Conservation (phyloP, 1,140 invertebrate species). For the Lamellibrachia luymesi region DNA sequence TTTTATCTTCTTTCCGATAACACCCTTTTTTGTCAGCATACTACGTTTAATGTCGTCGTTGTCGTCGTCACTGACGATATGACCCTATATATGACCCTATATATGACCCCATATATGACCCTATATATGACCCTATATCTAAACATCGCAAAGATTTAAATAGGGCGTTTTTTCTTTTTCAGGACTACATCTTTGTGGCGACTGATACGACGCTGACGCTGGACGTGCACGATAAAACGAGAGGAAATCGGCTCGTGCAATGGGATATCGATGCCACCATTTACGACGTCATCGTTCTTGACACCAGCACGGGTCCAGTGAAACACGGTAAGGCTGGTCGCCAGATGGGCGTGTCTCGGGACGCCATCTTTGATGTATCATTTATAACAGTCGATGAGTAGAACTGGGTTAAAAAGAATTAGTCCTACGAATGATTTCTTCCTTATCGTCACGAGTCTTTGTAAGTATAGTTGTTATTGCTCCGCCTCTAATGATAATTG, state of each 20-base stretch:
- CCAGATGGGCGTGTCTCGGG: neutral
- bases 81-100: too few species aligned
- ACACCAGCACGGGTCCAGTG: neutral
- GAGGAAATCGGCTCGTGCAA: neutral
- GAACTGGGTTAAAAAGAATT: neutral
- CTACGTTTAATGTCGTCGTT: too few species aligned
- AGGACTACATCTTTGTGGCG: slow-evolving; percentile 1
- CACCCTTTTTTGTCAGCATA: too few species aligned
- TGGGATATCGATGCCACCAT: slow-evolving; percentile 3
- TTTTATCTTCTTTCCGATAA: too few species aligned
- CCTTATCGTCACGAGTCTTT: neutral
- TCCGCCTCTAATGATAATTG: neutral
- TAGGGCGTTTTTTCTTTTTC: neutral
- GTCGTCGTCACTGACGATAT: too few species aligned
- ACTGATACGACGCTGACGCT: neutral
- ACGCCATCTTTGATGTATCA: neutral
- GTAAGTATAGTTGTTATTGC: neutral
- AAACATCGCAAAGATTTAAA: too few species aligned
- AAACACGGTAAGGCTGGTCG: neutral
- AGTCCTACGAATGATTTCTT: neutral
- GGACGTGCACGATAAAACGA: neutral
- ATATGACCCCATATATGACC: too few species aligned
- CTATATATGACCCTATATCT: too few species aligned
- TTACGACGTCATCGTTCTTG: neutral
- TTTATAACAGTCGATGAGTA: neutral